phyloP scores from a whole-genome alignment of 2,888 invertebrate species.

The Dynastes maya region DNA sequence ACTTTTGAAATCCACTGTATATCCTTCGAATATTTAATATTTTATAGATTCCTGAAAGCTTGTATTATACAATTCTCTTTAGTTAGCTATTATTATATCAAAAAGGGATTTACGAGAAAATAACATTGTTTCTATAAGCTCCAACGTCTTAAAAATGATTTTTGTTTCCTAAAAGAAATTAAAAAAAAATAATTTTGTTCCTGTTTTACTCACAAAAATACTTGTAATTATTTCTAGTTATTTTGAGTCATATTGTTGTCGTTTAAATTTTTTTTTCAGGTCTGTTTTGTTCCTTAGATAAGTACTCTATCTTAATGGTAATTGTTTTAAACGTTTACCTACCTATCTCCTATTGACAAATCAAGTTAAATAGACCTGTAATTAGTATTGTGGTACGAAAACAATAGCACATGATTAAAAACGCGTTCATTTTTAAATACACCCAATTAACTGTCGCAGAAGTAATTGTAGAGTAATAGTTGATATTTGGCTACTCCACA shows the following conservation, averaged over 20 bases:
- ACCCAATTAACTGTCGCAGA: too few species aligned
- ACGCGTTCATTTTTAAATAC: neutral
- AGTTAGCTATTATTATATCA: too few species aligned
- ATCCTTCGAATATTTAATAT: neutral
- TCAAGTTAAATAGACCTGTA: conserved; percentile 20
- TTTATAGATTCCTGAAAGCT: too few species aligned
- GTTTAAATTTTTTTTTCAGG: neutral
- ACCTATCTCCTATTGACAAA: neutral
- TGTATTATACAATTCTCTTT: too few species aligned
- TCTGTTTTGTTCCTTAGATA: too few species aligned
- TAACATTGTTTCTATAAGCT: too few species aligned
- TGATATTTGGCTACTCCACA: neutral
- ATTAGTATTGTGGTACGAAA: conserved; percentile 9
- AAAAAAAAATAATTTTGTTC: too few species aligned
- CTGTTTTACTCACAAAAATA: too few species aligned
- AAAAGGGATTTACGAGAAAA: too few species aligned
- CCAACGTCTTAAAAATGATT: too few species aligned
- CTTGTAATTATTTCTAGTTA: too few species aligned
- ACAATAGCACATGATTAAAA: neutral
- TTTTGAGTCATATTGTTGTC: neutral
- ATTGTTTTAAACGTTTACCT: neutral
- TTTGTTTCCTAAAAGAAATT: too few species aligned
- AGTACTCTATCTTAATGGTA: conserved; percentile 2
- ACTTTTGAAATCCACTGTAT: neutral
- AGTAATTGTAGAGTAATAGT: neutral